These are phyloP conservation scores for Drosophila trichaetosa DNA, from an alignment of 2,888 invertebrate species.

Conservation along the genomic window DNA sequence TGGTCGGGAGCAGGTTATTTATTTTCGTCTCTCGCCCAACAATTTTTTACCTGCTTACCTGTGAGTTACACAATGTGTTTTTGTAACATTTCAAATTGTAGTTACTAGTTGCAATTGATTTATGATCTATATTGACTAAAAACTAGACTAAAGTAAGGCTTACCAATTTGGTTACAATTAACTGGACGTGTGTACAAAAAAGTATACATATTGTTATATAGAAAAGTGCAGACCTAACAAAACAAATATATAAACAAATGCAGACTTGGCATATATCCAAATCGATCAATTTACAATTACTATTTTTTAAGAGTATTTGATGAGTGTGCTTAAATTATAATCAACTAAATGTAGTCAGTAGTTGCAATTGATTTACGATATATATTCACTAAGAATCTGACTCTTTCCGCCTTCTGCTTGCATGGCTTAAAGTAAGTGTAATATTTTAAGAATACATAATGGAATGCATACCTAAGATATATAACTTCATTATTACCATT, in stretches of 20 bases:
- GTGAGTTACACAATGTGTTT: not conserved
- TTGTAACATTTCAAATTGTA: not conserved
- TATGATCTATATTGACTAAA: not conserved
- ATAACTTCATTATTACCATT: not conserved
- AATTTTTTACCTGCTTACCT: not conserved
- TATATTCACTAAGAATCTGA: not conserved
- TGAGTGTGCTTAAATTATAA: not conserved
- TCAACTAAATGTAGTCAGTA: not conserved
- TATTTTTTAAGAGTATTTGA: not conserved
- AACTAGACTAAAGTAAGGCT: not conserved
- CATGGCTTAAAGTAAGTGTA: not conserved
- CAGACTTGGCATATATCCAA: not conserved
- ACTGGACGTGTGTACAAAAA: not conserved
- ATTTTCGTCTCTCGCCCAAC: not conserved
- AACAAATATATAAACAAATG: too few species aligned
- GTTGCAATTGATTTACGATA: not conserved
- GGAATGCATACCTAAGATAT: not conserved
- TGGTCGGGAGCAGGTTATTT: slow-evolving; percentile 4
- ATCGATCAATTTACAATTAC: not conserved
- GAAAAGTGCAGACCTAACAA: too few species aligned
- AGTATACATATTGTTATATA: too few species aligned
- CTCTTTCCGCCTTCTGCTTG: not conserved
- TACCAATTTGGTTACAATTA: not conserved
- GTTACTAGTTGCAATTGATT: not conserved
- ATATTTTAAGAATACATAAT: too few species aligned